Percentiles rank a stretch among this genome's conserved stretches.
Evolutionary conservation across 2,797 vertebrate genomes (phyloP).

Genomic region (Eutrigla gurnardus): DNA sequence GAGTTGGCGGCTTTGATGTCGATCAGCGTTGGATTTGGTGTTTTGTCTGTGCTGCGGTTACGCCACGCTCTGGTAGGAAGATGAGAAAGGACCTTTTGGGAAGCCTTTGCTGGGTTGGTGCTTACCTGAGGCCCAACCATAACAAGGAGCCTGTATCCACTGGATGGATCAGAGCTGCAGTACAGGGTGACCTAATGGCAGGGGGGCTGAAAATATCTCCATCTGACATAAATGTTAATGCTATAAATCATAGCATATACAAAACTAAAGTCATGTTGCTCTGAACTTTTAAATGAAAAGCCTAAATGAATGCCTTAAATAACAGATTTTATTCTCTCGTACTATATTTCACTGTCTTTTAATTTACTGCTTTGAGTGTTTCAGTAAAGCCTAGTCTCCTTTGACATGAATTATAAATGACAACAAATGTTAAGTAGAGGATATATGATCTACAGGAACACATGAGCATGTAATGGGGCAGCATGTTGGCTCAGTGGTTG

Average conservation of each 20-base stretch:
- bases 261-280: constrained; percentile 46
- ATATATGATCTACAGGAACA: not conserved
- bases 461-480: not conserved
- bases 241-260: constrained; percentile 29
- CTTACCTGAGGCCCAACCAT: constrained; percentile 47
- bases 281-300: constrained; percentile 17
- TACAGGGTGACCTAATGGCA: constrained; percentile 39
- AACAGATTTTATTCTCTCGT: not conserved
- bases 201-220: constrained; percentile 45
- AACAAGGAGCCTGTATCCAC: constrained; percentile 64
- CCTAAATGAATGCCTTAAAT: not conserved
- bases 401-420: constrained; percentile 4
- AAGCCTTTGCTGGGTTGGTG: constrained; percentile 16
- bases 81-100: constrained; percentile 49
- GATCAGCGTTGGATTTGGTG: constrained; percentile 62
- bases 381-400: not conserved
- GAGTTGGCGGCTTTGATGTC: constrained; percentile 62
- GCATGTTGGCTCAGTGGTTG: not conserved
- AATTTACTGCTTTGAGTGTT: not conserved
- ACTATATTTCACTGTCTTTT: not conserved
- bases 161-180: constrained; percentile 29
- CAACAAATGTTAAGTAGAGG: constrained; percentile 1
- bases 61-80: constrained; percentile 65
- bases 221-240: constrained; percentile 47
- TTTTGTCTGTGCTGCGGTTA: constrained; percentile 74